Evolutionary conservation across 2,113 vertebrate genomes (phyloP).

Genomic region (Rhinopomastus cyanomelas): DNA sequence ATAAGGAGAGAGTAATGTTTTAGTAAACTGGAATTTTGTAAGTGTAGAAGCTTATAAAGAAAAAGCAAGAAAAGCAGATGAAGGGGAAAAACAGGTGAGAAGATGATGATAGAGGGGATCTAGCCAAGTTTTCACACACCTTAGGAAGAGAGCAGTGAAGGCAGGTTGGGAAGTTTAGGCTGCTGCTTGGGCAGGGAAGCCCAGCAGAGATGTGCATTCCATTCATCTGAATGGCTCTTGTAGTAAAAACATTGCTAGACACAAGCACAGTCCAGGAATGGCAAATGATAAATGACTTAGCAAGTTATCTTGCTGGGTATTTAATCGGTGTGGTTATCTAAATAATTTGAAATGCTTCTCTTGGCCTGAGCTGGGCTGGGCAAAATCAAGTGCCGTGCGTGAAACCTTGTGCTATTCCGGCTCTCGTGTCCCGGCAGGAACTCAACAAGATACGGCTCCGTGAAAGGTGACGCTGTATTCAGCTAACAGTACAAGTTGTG

Average conservation of each 20-base stretch:
- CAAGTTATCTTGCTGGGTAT: slow-evolving; percentile 53
- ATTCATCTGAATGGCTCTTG: slow-evolving; percentile 38
- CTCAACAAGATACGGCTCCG: background rate
- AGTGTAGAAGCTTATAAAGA: background rate
- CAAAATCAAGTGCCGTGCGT: slow-evolving; percentile 52
- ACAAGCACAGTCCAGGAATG: slow-evolving; percentile 43
- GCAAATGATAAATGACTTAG: slow-evolving; percentile 67
- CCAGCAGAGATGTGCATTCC: slow-evolving; percentile 41
- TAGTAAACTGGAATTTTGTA: background rate
- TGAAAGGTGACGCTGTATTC: slow-evolving; percentile 60
- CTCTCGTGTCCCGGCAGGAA: slow-evolving; percentile 42
- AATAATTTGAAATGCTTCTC: slow-evolving; percentile 65
- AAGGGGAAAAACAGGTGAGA: background rate
- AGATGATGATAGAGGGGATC: background rate
- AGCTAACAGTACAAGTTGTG: slow-evolving; percentile 58
- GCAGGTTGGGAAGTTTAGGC: background rate
- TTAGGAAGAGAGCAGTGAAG: background rate
- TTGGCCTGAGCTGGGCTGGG: slow-evolving; percentile 48
- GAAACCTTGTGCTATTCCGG: slow-evolving; percentile 45
- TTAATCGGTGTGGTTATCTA: slow-evolving; percentile 66
- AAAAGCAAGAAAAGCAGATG: background rate
- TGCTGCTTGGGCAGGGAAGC: slow-evolving; percentile 10
- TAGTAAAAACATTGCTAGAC: slow-evolving; percentile 60
- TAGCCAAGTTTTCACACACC: background rate
- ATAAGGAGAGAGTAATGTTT: background rate